phyloP scores from a whole-genome alignment of 2,888 invertebrate genomes.

The Tribolium freemani region DNA sequence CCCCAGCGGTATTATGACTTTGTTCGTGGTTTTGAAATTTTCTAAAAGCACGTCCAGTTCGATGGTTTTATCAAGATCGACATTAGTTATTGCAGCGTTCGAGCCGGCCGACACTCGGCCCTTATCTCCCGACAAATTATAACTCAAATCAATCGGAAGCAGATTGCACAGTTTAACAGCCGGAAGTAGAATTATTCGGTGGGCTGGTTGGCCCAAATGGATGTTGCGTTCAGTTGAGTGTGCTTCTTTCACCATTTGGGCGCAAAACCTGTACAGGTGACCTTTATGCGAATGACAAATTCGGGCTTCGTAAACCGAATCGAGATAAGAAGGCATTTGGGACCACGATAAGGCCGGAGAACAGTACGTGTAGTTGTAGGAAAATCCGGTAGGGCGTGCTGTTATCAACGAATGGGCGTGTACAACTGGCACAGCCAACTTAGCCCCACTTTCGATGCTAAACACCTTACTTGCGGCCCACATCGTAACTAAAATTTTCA shows the following conservation, averaged over 20 bases:
- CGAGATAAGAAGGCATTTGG: slow-evolving; percentile 69
- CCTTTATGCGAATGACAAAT: slow-evolving; percentile 68
- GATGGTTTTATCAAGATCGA: slow-evolving; percentile 80
- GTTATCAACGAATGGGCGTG: slow-evolving; percentile 82
- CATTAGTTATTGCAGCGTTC: slow-evolving; percentile 60
- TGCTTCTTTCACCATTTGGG: slow-evolving; percentile 83
- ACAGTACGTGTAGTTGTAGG: slow-evolving; percentile 71
- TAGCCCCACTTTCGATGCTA: slow-evolving; percentile 71
- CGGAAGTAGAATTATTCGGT: slow-evolving; percentile 87
- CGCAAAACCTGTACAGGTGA: slow-evolving; percentile 77
- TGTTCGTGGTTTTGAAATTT: slow-evolving; percentile 75
- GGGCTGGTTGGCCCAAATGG: slow-evolving; percentile 79
- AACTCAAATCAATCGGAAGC: slow-evolving; percentile 85
- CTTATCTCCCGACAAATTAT: slow-evolving; percentile 69
- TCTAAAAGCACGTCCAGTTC: slow-evolving; percentile 86
- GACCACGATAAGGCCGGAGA: slow-evolving; percentile 75
- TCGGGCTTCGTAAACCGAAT: slow-evolving; percentile 65
- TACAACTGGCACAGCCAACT: slow-evolving; percentile 82
- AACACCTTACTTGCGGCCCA: slow-evolving; percentile 65
- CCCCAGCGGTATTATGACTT: slow-evolving; percentile 59
- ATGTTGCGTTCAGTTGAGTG: slow-evolving; percentile 68
- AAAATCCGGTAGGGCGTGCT: slow-evolving; percentile 76
- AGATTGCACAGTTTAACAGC: slow-evolving; percentile 90
- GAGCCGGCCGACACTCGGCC: slow-evolving; percentile 63
- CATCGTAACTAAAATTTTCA: slow-evolving; percentile 41